Conservation (phyloP, 1,140 invertebrate species). For the Asbolus verrucosus region DNA sequence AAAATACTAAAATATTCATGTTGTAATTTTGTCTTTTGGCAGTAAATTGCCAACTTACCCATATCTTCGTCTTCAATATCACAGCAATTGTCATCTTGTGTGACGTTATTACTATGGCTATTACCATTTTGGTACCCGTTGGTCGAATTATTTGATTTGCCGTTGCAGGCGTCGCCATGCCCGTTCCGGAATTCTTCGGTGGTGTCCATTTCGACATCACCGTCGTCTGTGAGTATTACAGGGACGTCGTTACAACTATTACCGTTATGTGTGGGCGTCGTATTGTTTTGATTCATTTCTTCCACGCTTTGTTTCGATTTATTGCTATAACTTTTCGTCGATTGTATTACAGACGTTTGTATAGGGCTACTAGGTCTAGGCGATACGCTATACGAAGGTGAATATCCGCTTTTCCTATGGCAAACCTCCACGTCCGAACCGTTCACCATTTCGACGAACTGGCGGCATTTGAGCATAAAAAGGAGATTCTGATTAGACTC, state of each 20-base stretch:
- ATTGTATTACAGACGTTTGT: conserved; percentile 81
- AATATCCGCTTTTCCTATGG: conserved; percentile 58
- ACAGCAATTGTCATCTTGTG: conserved; percentile 52
- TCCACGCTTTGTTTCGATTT: conserved; percentile 64
- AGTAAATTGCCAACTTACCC: conserved; percentile 66
- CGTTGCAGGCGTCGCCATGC: conserved; percentile 58
- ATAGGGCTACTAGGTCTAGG: conserved; percentile 66
- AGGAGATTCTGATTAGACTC: conserved; percentile 91
- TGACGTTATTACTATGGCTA: conserved; percentile 58
- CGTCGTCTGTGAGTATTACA: conserved; percentile 60
- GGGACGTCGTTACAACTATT: conserved; percentile 51
- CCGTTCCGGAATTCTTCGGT: conserved; percentile 64
- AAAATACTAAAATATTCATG: neutral
- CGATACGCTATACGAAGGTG: conserved; percentile 61
- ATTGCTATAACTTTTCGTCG: conserved; percentile 75
- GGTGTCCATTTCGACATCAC: conserved; percentile 72
- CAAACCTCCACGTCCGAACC: conserved; percentile 81
- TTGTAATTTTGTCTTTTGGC: too few relatives aligned
- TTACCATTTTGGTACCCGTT: conserved; percentile 79
- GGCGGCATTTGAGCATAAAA: conserved; percentile 95
- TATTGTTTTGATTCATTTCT: conserved; percentile 70
- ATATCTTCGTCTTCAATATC: conserved; percentile 75
- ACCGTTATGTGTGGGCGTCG: conserved; percentile 66
- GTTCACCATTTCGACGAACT: conserved; percentile 97
- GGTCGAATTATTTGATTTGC: conserved; percentile 59